Evolutionary conservation across 1,140 invertebrate species (phyloP), one percentile per base, ranked within the genome.

Genomic region (Rhyzopertha dominica): DNA sequence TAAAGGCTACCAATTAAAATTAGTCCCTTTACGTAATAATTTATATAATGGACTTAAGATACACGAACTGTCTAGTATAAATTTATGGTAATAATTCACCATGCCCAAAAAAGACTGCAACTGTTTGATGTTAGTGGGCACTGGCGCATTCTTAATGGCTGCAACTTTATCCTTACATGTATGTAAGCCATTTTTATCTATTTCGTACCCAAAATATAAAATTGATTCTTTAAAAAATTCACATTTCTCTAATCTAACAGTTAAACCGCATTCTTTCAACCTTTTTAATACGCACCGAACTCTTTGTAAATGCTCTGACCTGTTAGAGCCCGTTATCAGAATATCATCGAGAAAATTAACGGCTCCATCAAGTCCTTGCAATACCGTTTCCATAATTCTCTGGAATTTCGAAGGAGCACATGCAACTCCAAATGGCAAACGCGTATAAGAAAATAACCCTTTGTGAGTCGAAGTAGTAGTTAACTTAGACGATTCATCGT

Each of bases 1-100:
- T 37, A 28, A 66, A 62, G 1, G 56, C 49, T 31, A 16, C 51
- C 49, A 55, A n/a, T 39, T 17, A 25, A 51, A 60, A 18, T 36
- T 35, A n/a, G 8, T 19, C 14, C 53, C 37, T 41, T 56, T 52
- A 25, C 51, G 38, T 17, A 50, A 23, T 39, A 47, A 37, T 12
- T 43, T 30, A 16, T n/a, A n/a, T n/a, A n/a, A n/a, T n/a, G 10
- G 7, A 4, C 8, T 38, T n/a, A 38, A n/a, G 8, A n/a, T 38
- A 7, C 9, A 22, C 24, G 31, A 8, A 12, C 17, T 34, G 22
- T 16, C 22, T n/a, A 4, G 31, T 18, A 34, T 34, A 14, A 34
- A 34, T 14, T n/a, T n/a, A n/a, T n/a, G n/a, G 17, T 30, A 30
- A 30, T 30, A 30, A 30, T 30, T 30, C 17, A 10, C 4, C 4